Conservation (phyloP, 2,797 vertebrate species). For the Leptodactylus fallax region DNA sequence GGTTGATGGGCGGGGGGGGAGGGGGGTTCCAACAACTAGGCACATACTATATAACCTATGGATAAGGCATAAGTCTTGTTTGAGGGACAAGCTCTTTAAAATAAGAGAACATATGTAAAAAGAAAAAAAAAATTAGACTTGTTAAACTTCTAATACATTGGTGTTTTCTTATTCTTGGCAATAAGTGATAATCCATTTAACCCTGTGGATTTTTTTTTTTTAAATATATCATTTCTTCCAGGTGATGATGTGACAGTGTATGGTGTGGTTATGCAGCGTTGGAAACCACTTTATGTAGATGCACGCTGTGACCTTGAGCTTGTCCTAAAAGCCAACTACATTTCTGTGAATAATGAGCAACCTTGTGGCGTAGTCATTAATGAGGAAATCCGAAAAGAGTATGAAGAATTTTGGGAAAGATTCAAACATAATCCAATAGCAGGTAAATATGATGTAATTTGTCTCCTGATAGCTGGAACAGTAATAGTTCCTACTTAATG, state of each 20-base stretch:
- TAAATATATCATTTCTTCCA: constrained; percentile 65
- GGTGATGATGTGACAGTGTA: constrained; percentile 95
- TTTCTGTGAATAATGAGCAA: constrained; percentile 93
- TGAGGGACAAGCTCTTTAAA: no score
- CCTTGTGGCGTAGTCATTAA: constrained; percentile 78
- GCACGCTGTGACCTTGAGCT: constrained; percentile 89
- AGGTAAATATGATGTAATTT: constrained; percentile 73
- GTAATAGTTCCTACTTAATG: no score
- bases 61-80: no score
- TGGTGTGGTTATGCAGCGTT: constrained; percentile 91
- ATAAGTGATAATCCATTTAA: no score
- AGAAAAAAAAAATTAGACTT: no score
- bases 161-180: background rate
- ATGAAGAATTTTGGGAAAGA: constrained; percentile 88
- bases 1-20: no score
- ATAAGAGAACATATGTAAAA: no score
- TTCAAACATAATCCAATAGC: constrained; percentile 83
- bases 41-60: no score
- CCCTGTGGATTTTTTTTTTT: background rate
- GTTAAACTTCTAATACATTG: no score
- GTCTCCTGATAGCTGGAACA: no score
- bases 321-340: constrained; percentile 91
- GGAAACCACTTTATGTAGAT: constrained; percentile 86
- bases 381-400: constrained; percentile 88
- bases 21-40: no score